Percentiles rank a stretch among this genome's conserved stretches.
phyloP scores from a whole-genome alignment of 2,888 invertebrate genomes.

The Cryptus viduatorius region DNA sequence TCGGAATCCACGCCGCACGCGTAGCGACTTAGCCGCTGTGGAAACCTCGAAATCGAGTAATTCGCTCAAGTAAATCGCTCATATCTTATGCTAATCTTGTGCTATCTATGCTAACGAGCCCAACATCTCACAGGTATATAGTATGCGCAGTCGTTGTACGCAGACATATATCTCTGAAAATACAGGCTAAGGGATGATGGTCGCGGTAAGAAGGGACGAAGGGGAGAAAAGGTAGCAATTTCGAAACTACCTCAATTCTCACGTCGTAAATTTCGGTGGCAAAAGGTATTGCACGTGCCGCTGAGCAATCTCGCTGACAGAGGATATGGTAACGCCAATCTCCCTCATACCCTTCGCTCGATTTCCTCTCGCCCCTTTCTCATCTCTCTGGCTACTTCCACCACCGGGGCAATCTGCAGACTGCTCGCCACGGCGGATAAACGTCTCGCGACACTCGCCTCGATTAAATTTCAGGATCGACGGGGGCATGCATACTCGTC shows the following conservation, averaged over 20 bases:
- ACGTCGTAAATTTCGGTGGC: slow-evolving; percentile 65
- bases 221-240: slow-evolving; percentile 56
- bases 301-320: slow-evolving; percentile 67
- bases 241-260: slow-evolving; percentile 68
- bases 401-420: slow-evolving; percentile 19
- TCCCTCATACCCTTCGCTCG: slow-evolving; percentile 41
- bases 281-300: slow-evolving; percentile 68
- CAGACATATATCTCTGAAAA: slow-evolving; percentile 51
- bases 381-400: slow-evolving; percentile 24
- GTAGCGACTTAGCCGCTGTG: background rate
- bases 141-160: background rate
- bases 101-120: slow-evolving; percentile 60
- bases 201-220: slow-evolving; percentile 60
- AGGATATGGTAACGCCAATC: slow-evolving; percentile 58
- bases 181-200: slow-evolving; percentile 51
- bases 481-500: slow-evolving; percentile 46
- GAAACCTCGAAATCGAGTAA: slow-evolving; percentile 59
- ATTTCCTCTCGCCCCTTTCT: slow-evolving; percentile 46
- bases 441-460: slow-evolving; percentile 48
- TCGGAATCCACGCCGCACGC: slow-evolving; percentile 23
- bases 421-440: slow-evolving; percentile 48
- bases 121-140: slow-evolving; percentile 26
- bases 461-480: slow-evolving; percentile 67
- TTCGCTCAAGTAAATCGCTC: slow-evolving; percentile 62
- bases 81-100: slow-evolving; percentile 61